phyloP scores from a whole-genome alignment of 92 coral and sea anemone genomes.

The Parazoanthus darwini region DNA sequence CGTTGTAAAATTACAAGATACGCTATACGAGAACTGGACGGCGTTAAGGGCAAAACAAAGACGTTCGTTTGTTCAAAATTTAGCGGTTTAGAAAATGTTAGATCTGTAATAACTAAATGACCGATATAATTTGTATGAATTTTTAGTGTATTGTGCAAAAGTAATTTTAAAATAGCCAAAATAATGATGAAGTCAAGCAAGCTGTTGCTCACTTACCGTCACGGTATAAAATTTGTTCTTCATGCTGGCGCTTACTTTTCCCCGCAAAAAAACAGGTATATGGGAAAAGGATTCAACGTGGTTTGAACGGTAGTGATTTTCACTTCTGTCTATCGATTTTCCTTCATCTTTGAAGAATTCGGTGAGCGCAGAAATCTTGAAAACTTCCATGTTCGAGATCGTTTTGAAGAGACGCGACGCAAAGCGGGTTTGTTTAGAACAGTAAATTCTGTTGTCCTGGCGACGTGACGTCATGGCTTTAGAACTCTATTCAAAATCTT shows the following conservation, averaged over 20 bases:
- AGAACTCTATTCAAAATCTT: not conserved
- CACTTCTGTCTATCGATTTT: not conserved
- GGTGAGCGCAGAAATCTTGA: too few relatives aligned
- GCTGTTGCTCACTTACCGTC: not conserved
- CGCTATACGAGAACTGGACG: too few relatives aligned
- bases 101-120: not conserved
- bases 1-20: too few relatives aligned
- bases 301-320: not conserved
- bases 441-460: not conserved
- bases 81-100: not conserved
- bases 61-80: too few relatives aligned
- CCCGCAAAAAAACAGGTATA: not conserved
- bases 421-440: not conserved
- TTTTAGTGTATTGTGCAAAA: not conserved
- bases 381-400: too few relatives aligned
- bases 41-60: too few relatives aligned
- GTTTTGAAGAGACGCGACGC: not conserved
- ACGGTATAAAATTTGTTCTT: not conserved
- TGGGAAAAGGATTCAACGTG: not conserved
- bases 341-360: not conserved
- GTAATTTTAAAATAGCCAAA: not conserved
- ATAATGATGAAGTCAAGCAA: not conserved
- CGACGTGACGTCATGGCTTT: not conserved
- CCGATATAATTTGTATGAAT: not conserved
- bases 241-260: not conserved